Evolutionary conservation across 37 sponge, comb jelly and placozoan species (phyloP), one percentile per base, ranked within the genome.

Genomic region (Spongilla lacustris): DNA sequence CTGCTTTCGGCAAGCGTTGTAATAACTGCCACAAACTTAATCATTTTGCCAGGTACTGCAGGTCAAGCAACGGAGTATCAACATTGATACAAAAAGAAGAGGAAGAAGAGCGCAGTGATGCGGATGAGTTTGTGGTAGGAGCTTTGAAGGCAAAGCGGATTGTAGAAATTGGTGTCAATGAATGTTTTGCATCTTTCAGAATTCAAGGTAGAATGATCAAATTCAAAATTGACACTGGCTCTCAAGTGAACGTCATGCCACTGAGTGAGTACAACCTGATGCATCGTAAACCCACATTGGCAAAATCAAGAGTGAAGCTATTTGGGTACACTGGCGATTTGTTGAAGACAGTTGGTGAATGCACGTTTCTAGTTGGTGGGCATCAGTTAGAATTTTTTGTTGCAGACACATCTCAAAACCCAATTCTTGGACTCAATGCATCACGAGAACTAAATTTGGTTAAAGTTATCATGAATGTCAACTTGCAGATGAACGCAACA

Each of bases 1-100:
- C 91, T 17, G 91, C 91, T 6, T 91, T 46, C 74, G 91, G 91
- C 11, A 86, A 85, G 73, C 77, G 26, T 4, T 91, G 91, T 70
- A 82, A 71, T 50, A 83, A 86, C 67, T 91, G 86, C 77, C 82
- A 50, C 31, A 86, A 91, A 41, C 73, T 46, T 67, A 91, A 91
- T 58, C 91, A 91, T 67, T 86, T 86, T 91, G 87, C 82, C 22
- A 37, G 29, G 0, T 82, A 86, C 30, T 85, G 86, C 68, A 72
- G 31, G 58, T 58, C 58, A 58, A 58, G 58, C 58, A 58, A 58
- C 4, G 58, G 58, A 58, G 58, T 58, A 58, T 58, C 58, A 17
- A 17, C 58, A 58, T 58, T 58, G 21, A 58, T 17, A 19, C 58
- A 58, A 58, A 58, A 58, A 58, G 19, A 58, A 17, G 58, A 58